phyloP scores from a whole-genome alignment of 2,888 invertebrate species.

The Congeria kusceri region DNA sequence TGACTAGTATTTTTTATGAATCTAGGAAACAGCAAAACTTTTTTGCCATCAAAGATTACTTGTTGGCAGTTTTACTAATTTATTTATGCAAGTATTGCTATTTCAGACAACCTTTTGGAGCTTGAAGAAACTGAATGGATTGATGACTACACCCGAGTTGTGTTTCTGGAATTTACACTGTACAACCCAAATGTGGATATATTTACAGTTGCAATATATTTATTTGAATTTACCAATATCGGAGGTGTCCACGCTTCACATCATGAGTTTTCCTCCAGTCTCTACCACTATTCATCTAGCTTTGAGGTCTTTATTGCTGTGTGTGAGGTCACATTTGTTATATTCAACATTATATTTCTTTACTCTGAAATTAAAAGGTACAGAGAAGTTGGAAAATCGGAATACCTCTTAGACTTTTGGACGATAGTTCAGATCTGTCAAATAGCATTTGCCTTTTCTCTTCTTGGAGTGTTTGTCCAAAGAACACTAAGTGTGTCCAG shows the following conservation, averaged over 20 bases:
- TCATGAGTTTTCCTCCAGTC: constrained; percentile 62
- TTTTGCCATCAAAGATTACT: too few species aligned
- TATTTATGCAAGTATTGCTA: too few species aligned
- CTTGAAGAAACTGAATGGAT: constrained; percentile 58
- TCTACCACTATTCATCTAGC: constrained; percentile 55
- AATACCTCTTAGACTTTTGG: constrained; percentile 65
- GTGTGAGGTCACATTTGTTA: constrained; percentile 60
- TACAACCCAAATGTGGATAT: constrained; percentile 70
- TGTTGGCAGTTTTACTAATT: too few species aligned
- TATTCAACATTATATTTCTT: constrained; percentile 55
- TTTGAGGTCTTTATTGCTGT: constrained; percentile 48
- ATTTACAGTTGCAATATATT: constrained; percentile 62
- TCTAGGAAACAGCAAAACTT: too few species aligned
- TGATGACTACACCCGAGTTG: constrained; percentile 62
- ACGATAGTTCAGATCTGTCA: constrained; percentile 59
- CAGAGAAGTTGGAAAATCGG: constrained; percentile 22
- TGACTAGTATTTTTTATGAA: too few species aligned
- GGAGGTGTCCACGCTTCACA: constrained; percentile 58
- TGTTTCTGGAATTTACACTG: constrained; percentile 69
- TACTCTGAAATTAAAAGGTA: constrained; percentile 59
- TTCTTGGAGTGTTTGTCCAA: constrained; percentile 64
- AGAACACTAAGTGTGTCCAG: constrained; percentile 43
- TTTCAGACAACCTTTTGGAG: neutral
- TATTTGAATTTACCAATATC: constrained; percentile 66
- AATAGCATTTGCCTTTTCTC: constrained; percentile 51